Evolutionary conservation across 2,888 invertebrate species (phyloP), one percentile per base, ranked within the genome.

Genomic region (Agapetus fuscipes): DNA sequence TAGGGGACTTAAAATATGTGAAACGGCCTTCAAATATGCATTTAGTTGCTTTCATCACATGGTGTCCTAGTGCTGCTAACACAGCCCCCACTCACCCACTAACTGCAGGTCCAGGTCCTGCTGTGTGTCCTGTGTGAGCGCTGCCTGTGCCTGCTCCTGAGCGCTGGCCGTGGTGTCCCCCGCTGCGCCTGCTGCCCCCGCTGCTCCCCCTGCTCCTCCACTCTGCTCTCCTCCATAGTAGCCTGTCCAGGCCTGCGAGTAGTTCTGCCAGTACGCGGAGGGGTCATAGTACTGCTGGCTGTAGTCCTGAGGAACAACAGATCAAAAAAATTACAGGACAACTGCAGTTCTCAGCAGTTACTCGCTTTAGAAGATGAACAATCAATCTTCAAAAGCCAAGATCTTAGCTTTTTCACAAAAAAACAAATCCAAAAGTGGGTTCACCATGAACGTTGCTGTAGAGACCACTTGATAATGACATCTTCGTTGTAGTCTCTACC

Each of bases 241-340:
- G 12, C 80, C 79, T 56, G 80, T 75, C 88, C 88, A 88, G 41
- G 76, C 74, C 51, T 81, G 82, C 35, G 74, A 74, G 58, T 88
- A 89, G 59, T 86, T 86, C 58, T 85, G 86, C 88, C 88, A 89
- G 61, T 89, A 89, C 30, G 82, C 77, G 31, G 83, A 77, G 17
- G 85, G 83, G 63, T 87, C 86, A 60, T 87, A 85, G 62, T 86
- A 86, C 60, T 85, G 77, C 56, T 77, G 74, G 31, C 41, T 20
- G 56, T 48, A 46, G 26, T 46, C 46, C 45, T 48, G 27, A n/a
- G 30, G 41, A 34, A 25, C 9, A 29, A 10, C 17, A 2, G n/a
- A 9, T n/a, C 27, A 27, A 4, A 12, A 10, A 7, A 5, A 24
- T 24, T 24, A 24, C 24, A 24, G n/a, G n/a, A n/a, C n/a, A n/a